A percentile compares a stretch with the other conserved stretches of the same genome.
These are phyloP conservation scores for Carabus problematicus DNA, from an alignment of 2,888 invertebrate species.

Conservation along the genomic window DNA sequence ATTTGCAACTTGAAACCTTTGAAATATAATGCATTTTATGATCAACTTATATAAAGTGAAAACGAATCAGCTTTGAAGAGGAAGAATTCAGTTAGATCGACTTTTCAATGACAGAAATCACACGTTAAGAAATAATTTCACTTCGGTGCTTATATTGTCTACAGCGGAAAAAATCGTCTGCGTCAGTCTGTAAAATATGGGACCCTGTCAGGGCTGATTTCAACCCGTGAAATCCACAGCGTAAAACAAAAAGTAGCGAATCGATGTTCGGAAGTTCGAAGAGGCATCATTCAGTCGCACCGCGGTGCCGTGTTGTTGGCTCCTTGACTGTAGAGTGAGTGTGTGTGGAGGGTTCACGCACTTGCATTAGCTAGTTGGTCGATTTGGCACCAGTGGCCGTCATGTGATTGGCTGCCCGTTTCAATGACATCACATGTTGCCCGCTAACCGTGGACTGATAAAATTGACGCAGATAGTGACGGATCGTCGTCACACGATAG, in stretches of 20 bases:
- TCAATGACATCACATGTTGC: conserved; percentile 13
- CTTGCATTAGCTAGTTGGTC: too few species aligned
- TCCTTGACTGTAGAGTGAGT: too few species aligned
- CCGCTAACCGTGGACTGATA: neutral
- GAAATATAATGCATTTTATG: too few species aligned
- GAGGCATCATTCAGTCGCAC: neutral
- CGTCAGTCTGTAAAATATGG: conserved; percentile 5
- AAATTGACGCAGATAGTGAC: conserved; percentile 10
- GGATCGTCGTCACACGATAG: neutral
- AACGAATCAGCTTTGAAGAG: neutral
- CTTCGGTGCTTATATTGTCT: neutral
- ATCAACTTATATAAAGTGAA: too few species aligned
- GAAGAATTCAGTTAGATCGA: neutral
- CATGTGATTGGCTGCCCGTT: neutral
- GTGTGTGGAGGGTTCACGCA: too few species aligned
- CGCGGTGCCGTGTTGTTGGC: neutral
- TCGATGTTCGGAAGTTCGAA: conserved; percentile 1
- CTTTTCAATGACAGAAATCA: conserved; percentile 7
- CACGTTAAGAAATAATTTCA: conserved; percentile 5
- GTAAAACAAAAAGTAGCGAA: neutral
- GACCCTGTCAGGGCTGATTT: neutral
- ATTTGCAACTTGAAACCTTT: too few species aligned
- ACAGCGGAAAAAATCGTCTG: neutral
- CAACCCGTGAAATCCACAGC: neutral
- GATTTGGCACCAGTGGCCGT: too few species aligned